Conservation (phyloP, 2,888 invertebrate species). For the Archaeoteleia sp. region DNA sequence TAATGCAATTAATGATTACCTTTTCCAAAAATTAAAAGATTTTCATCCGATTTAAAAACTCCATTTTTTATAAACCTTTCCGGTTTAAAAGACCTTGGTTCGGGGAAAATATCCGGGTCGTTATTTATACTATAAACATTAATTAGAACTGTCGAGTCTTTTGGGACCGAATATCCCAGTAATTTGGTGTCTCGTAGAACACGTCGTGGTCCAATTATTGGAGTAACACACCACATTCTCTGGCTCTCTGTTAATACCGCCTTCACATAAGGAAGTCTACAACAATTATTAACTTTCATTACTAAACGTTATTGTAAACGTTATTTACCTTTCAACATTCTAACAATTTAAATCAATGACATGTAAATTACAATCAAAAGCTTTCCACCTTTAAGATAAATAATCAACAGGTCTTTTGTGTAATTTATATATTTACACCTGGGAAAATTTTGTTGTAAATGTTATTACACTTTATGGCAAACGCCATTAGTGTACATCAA, state of each 20-base stretch:
- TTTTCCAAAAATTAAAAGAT: constrained; percentile 72
- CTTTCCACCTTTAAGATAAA: too few relatives aligned
- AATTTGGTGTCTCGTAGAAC: constrained; percentile 77
- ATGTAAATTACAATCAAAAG: too few relatives aligned
- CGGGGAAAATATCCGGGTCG: constrained; percentile 78
- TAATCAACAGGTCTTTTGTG: too few relatives aligned
- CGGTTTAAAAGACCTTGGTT: constrained; percentile 80
- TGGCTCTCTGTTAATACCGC: constrained; percentile 76
- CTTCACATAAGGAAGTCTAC: constrained; percentile 75
- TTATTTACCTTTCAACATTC: too few relatives aligned
- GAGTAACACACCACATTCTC: constrained; percentile 73
- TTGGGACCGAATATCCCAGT: constrained; percentile 77
- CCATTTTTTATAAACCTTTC: constrained; percentile 78
- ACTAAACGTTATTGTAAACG: too few relatives aligned
- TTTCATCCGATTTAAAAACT: constrained; percentile 60
- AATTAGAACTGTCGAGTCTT: constrained; percentile 77
- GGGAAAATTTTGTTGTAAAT: too few relatives aligned
- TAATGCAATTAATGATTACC: constrained; percentile 64
- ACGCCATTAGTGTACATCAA: too few relatives aligned
- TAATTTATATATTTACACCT: too few relatives aligned
- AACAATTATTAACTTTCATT: constrained; percentile 29
- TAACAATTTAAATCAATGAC: too few relatives aligned
- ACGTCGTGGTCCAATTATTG: constrained; percentile 76
- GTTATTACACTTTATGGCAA: too few relatives aligned
- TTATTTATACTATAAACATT: constrained; percentile 78